Conservation (phyloP, 2,113 vertebrate genomes). For the Eubucco bourcierii region DNA sequence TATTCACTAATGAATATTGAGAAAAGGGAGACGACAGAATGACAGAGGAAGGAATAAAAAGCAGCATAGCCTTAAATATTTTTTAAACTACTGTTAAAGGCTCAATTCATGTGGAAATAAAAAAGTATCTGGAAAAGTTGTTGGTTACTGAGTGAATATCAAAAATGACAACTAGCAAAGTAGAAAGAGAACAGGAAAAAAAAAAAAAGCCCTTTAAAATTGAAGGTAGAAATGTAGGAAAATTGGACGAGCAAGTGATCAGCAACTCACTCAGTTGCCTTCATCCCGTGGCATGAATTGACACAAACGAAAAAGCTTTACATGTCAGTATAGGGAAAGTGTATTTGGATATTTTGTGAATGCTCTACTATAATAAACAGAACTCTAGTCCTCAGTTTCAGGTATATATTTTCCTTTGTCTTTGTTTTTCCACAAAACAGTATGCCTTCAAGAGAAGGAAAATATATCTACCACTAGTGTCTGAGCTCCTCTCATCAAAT, state of each 20-base stretch:
- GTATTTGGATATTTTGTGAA: neutral
- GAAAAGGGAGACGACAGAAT: neutral
- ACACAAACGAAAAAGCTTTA: neutral
- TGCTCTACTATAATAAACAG: neutral
- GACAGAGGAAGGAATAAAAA: neutral
- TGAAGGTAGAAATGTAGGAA: neutral
- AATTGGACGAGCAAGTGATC: neutral
- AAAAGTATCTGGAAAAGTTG: neutral
- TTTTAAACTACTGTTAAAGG: neutral
- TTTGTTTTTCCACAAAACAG: neutral
- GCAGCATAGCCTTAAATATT: neutral
- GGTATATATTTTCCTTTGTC: neutral
- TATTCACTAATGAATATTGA: neutral
- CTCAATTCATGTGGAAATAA: neutral
- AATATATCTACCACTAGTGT: neutral
- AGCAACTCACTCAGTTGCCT: neutral
- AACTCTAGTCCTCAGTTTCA: neutral
- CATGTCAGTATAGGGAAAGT: neutral
- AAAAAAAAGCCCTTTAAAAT: neutral
- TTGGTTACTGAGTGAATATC: neutral
- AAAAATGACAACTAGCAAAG: neutral
- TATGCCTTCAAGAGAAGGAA: neutral
- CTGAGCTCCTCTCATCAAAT: neutral
- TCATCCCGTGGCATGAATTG: neutral
- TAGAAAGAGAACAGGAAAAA: neutral